A percentile compares a stretch with the other conserved stretches of the same genome.
Evolutionary conservation across 2,113 vertebrate species (phyloP).

Genomic region (Ctenodactylus gundi): DNA sequence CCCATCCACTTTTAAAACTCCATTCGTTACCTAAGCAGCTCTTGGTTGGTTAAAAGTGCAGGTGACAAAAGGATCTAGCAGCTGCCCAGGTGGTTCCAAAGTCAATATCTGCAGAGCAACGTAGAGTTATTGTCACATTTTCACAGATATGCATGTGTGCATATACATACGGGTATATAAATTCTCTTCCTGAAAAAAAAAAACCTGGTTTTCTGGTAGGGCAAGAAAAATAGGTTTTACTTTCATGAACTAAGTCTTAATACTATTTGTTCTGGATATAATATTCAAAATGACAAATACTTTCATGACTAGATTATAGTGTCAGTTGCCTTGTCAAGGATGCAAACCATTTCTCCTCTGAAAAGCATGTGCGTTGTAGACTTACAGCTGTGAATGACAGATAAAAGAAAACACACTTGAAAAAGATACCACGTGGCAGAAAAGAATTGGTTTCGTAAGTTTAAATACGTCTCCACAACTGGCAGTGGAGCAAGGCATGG

Average conservation of each 20-base stretch:
- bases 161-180: neutral
- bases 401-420: neutral
- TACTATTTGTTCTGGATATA: neutral
- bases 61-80: neutral
- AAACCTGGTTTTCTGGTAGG: neutral
- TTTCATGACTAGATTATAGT: neutral
- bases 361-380: neutral
- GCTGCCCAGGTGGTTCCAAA: neutral
- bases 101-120: no score
- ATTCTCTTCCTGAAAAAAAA: neutral
- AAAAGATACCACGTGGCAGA: neutral
- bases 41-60: neutral
- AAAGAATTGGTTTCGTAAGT: neutral
- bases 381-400: neutral
- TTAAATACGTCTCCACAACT: neutral
- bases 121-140: no score
- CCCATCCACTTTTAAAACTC: neutral
- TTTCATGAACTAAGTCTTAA: slow-evolving; percentile 1
- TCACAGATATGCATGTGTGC: neutral
- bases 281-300: neutral
- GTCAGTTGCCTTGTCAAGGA: neutral
- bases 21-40: neutral
- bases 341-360: neutral
- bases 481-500: neutral
- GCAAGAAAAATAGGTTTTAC: neutral